Conservation (phyloP, 1,140 invertebrate genomes). For the Diorhabda elongata region DNA sequence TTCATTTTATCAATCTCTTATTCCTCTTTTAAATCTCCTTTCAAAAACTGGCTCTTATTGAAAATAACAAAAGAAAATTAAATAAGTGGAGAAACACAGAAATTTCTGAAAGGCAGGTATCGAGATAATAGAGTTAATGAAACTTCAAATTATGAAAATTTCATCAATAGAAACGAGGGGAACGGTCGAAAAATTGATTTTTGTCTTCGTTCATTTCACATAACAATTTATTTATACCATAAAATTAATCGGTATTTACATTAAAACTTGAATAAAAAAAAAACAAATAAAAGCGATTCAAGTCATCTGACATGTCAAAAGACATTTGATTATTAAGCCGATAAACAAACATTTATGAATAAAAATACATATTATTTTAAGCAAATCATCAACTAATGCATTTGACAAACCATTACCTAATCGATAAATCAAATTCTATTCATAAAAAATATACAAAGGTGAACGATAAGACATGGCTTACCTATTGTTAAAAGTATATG, state of each 20-base stretch:
- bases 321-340: no score
- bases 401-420: conserved; percentile 3
- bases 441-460: conserved; percentile 41
- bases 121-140: conserved; percentile 22
- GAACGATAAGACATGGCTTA: conserved; percentile 44
- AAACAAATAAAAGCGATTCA: no score
- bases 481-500: conserved; percentile 44
- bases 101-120: conserved; percentile 20
- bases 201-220: not conserved
- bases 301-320: no score
- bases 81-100: conserved; percentile 13
- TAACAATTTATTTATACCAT: not conserved
- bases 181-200: conserved; percentile 11
- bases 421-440: conserved; percentile 38
- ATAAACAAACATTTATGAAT: not conserved
- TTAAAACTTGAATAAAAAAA: no score
- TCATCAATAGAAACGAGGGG: conserved; percentile 12
- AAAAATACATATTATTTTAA: not conserved
- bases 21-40: not conserved
- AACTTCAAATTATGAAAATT: conserved; percentile 23
- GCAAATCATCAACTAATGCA: not conserved
- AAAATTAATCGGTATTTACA: no score
- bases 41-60: not conserved
- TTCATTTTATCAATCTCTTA: not conserved
- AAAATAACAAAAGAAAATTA: conserved; percentile 18